Conservation (phyloP, 2,113 vertebrate genomes). For the Microcebus jonahi region DNA sequence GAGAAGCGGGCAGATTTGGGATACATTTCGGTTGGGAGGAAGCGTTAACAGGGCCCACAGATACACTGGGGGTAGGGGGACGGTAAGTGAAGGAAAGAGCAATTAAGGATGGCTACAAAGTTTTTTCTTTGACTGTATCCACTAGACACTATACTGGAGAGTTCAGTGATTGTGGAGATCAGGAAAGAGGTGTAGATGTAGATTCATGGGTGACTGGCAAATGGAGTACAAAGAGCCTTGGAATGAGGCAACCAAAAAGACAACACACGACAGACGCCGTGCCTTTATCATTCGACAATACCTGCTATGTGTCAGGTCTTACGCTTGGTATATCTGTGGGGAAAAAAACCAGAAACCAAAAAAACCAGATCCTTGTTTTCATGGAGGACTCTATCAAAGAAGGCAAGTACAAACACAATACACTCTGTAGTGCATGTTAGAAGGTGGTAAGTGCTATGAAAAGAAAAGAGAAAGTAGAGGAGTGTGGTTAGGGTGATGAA, state of each 20-base stretch:
- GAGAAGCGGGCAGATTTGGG: neutral
- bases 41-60: neutral
- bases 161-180: neutral
- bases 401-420: neutral
- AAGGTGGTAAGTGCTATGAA: neutral
- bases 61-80: rapidly evolving
- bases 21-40: neutral
- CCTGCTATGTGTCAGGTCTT: neutral
- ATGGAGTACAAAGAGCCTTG: neutral
- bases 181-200: neutral
- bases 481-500: neutral
- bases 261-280: neutral
- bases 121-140: neutral
- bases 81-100: neutral
- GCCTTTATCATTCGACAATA: neutral
- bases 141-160: neutral
- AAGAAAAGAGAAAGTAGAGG: neutral
- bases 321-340: neutral
- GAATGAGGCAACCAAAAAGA: no score
- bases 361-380: neutral
- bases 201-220: neutral
- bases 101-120: neutral
- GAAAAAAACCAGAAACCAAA: no score
- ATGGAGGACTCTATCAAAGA: neutral
- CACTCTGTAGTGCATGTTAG: neutral